Base-by-base conservation (phyloP, 2,888 invertebrate species). In the Eupithecia abbreviata region DNA sequence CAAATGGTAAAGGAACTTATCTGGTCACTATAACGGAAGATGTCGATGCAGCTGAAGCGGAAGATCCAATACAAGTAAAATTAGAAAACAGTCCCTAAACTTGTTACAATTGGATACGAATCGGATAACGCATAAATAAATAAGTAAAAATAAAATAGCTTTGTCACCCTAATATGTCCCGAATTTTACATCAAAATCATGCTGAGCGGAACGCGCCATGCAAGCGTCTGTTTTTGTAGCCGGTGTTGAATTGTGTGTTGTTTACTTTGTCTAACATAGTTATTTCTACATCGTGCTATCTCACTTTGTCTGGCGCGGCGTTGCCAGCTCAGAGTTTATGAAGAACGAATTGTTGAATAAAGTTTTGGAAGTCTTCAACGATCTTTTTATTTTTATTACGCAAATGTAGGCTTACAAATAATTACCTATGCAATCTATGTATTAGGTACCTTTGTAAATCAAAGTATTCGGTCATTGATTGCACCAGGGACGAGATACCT, bases 81-180 rank as follows among this genome's bases (percentile, higher is more conserved):
- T 10, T 18, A 0, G 67, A 68, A 43, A 66, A 15, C 41, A 66
- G 41, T 66, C 42, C 42, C 42, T 42, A 0, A 5, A 9, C 42
- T 42, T 66, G 42, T 15, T 1, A 18, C n/a, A 7, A 15, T 74
- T 71, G 7, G 43, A 42, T 42, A 6, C 42, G 69, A 70, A 18
- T 47, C 69, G 6, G 70, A 65, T 12, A n/a, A 70, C 42, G 42
- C 41, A 2, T 18, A 58, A 18, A 7, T 30, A 43, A 58, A 58
- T 2, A 10, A 47, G 0, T 18, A 3, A 58, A 58, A 4, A 58
- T 0, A 42, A 18, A 62, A 43, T 15, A n/a, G 7, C 5, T 3
- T 76, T 69, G 71, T 73, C 71, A 58, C 73, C 76, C 67, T 73
- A 49, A 47, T 41, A n/a, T 70, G 65, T 73, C 70, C 66, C 51